Conservation (phyloP, 2,113 vertebrate genomes). For the Ivindomyrus marchei region DNA sequence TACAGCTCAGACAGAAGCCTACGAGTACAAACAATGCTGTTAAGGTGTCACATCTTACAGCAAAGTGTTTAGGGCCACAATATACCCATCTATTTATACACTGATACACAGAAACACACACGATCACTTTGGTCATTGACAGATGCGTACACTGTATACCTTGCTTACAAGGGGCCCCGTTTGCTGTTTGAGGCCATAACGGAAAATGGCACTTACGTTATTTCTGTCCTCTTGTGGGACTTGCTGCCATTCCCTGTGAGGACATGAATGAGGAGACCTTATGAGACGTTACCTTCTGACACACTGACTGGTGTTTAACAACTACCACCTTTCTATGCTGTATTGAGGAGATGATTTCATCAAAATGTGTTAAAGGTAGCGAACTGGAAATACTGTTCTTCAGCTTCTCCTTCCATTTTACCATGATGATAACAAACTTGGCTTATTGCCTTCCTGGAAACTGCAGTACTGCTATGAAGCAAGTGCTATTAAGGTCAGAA, state of each 20-base stretch:
- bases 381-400: background rate
- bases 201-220: conserved; percentile 68
- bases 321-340: background rate
- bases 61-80: background rate
- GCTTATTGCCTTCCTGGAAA: background rate
- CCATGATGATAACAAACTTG: background rate
- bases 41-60: background rate
- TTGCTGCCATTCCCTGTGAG: conserved; percentile 63
- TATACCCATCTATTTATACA: background rate
- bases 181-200: background rate
- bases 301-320: background rate
- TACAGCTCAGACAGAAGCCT: conserved; percentile 85
- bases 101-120: background rate
- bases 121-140: background rate
- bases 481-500: background rate
- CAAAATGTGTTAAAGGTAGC: background rate
- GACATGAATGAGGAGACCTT: background rate
- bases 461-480: background rate
- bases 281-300: background rate
- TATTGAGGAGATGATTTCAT: background rate
- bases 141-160: background rate
- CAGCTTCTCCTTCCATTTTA: background rate
- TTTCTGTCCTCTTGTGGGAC: conserved; percentile 63
- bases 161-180: background rate
- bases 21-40: background rate